phyloP scores from a whole-genome alignment of 2,113 vertebrate species.

The Lycocorax pyrrhopterus region DNA sequence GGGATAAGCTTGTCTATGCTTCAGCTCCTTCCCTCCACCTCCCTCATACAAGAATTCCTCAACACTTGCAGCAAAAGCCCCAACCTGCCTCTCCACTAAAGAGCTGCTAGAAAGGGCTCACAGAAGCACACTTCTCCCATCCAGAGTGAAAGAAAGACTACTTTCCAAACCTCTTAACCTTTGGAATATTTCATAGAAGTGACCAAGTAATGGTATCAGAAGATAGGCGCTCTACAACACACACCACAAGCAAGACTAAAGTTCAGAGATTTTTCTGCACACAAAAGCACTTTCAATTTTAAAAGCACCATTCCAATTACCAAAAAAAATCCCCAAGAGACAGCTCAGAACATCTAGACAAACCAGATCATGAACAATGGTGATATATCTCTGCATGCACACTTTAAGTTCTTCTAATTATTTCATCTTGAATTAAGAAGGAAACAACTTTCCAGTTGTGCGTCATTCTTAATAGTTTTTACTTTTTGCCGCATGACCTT shows the following conservation, averaged over 20 bases:
- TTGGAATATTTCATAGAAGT: neutral
- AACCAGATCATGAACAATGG: neutral
- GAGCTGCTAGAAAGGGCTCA: neutral
- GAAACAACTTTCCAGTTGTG: neutral
- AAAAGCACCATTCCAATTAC: neutral
- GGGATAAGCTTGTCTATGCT: neutral
- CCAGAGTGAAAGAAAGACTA: neutral
- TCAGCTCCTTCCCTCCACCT: neutral
- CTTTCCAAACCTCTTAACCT: neutral
- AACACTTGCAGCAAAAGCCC: neutral
- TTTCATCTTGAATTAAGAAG: neutral
- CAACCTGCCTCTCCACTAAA: neutral
- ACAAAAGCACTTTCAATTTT: neutral
- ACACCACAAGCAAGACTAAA: neutral
- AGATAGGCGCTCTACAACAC: neutral
- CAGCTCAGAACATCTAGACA: neutral
- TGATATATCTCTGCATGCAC: neutral
- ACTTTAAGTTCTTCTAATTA: neutral
- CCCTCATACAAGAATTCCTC: neutral
- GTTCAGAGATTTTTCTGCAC: neutral
- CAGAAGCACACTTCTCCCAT: neutral
- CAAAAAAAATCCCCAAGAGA: neutral
- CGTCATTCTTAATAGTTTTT: neutral
- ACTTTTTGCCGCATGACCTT: neutral
- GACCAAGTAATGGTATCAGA: neutral